Evolutionary conservation across 2,113 vertebrate genomes (phyloP).

Genomic region (Ceratotherium simum): DNA sequence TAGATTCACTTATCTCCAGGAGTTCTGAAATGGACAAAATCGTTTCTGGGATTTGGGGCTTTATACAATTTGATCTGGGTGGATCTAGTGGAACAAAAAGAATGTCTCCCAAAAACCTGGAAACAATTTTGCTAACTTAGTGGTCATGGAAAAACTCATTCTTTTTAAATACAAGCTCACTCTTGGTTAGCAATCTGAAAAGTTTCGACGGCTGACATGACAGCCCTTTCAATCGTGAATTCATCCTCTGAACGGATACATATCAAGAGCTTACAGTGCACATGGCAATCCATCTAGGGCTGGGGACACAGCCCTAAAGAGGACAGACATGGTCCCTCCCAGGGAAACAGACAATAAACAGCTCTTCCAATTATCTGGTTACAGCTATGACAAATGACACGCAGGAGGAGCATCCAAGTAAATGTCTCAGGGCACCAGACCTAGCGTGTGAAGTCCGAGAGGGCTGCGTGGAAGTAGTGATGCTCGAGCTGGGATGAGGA

Average conservation of each 20-base stretch:
- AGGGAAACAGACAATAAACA: background rate
- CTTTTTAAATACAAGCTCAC: background rate
- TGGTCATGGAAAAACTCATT: background rate
- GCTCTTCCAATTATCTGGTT: too few relatives aligned
- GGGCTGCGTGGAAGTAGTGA: background rate
- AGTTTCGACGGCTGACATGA: background rate
- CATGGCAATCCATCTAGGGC: background rate
- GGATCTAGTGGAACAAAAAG: slow-evolving; percentile 48
- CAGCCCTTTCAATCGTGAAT: background rate
- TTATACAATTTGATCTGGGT: slow-evolving; percentile 49
- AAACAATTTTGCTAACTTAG: slow-evolving; percentile 57
- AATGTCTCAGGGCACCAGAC: background rate
- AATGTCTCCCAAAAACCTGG: slow-evolving; percentile 47
- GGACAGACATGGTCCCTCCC: background rate
- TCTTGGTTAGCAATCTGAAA: background rate
- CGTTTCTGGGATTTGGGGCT: slow-evolving; percentile 40
- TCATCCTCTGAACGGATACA: background rate
- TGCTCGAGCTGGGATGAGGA: too few relatives aligned
- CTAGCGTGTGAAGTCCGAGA: background rate
- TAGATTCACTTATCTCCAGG: slow-evolving; percentile 46
- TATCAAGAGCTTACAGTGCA: background rate
- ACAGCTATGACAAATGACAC: background rate
- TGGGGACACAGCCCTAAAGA: background rate
- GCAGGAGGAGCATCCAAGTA: background rate
- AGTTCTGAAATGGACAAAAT: slow-evolving; percentile 52